Conservation (phyloP, 1,140 invertebrate species). For the Megathymus violae region DNA sequence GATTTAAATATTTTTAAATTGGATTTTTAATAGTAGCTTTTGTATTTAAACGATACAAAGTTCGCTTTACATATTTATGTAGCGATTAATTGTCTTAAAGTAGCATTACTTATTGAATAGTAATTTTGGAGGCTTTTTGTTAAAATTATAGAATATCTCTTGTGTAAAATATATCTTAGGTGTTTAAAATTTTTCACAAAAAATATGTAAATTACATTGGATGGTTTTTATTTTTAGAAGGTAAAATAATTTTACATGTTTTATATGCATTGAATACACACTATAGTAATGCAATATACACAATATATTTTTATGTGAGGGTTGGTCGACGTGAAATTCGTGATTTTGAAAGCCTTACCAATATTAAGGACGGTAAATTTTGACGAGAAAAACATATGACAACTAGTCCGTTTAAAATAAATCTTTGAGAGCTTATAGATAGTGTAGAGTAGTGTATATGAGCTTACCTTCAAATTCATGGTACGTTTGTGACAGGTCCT, state of each 20-base stretch:
- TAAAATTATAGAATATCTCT: constrained; percentile 1
- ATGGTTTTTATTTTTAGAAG: constrained; percentile 13
- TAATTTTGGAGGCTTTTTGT: constrained; percentile 23
- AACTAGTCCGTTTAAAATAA: too few relatives aligned
- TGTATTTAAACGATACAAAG: background rate
- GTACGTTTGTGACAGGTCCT: too few relatives aligned
- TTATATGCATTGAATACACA: background rate
- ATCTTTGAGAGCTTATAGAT: too few relatives aligned
- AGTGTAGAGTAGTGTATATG: too few relatives aligned
- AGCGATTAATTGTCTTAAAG: background rate
- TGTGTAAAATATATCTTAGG: constrained; percentile 12
- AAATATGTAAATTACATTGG: background rate
- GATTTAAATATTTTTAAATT: constrained; percentile 1
- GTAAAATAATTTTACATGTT: background rate
- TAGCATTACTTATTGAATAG: constrained; percentile 1
- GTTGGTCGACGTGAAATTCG: background rate
- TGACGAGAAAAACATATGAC: too few relatives aligned
- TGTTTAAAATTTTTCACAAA: constrained; percentile 13
- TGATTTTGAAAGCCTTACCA: too few relatives aligned
- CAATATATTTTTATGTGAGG: background rate
- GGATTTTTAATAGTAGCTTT: background rate
- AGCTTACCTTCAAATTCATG: too few relatives aligned
- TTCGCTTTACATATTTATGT: background rate
- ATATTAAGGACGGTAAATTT: too few relatives aligned
- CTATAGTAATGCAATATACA: background rate